These are phyloP conservation scores for Rhabdomys pumilio DNA, from an alignment of 2,797 vertebrate genomes.

Conservation along the genomic window DNA sequence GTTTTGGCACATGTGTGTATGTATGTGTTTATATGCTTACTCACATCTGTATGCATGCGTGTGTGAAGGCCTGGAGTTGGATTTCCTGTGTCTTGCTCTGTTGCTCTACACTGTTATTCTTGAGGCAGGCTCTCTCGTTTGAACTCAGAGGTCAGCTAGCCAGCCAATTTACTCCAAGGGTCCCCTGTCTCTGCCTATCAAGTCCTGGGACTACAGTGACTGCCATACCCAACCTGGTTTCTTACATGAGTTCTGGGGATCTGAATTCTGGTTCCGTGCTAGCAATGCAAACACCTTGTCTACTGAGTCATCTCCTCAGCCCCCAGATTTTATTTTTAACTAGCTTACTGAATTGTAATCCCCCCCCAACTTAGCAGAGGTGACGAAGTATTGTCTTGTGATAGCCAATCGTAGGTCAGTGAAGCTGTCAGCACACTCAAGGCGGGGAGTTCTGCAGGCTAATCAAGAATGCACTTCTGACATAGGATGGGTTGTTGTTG, in stretches of 20 bases:
- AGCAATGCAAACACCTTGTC: background rate
- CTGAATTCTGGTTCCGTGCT: background rate
- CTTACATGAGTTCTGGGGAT: background rate
- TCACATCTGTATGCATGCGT: background rate
- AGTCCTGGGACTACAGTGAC: background rate
- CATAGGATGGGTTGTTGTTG: background rate
- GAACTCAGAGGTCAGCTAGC: background rate
- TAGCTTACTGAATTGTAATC: background rate
- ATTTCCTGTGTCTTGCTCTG: background rate
- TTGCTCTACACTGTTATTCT: background rate
- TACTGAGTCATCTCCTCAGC: background rate
- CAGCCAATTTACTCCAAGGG: background rate
- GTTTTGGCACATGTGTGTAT: background rate
- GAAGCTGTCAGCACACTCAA: background rate
- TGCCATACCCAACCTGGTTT: background rate
- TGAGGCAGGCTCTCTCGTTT: background rate
- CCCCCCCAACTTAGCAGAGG: background rate
- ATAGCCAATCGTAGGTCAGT: background rate
- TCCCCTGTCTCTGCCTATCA: background rate
- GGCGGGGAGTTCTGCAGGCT: background rate
- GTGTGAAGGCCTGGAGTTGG: background rate
- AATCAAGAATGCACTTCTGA: background rate
- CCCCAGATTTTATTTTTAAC: background rate
- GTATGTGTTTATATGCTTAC: background rate
- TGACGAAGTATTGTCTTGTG: background rate